Evolutionary conservation across 2,113 vertebrate genomes (phyloP).

Genomic region (Dunckerocampus dactyliophorus): DNA sequence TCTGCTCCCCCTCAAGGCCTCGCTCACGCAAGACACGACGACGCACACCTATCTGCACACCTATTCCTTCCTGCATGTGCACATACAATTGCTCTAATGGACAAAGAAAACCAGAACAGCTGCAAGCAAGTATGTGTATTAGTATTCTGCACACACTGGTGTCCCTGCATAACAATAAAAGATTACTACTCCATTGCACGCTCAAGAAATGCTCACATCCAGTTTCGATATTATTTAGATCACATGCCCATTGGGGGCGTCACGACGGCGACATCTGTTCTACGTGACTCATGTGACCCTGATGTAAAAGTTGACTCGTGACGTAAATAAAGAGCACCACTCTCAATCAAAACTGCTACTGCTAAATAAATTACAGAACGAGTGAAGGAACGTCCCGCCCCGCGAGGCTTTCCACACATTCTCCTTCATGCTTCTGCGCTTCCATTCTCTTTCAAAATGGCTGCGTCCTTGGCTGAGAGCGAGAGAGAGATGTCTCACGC

Average conservation of each 20-base stretch:
- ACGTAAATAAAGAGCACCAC: background rate
- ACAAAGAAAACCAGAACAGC: no score
- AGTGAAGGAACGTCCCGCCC: background rate
- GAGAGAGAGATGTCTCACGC: conserved; percentile 16
- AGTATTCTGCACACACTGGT: conserved; percentile 39
- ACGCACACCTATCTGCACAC: background rate
- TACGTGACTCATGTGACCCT: background rate
- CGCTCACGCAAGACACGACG: conserved; percentile 37
- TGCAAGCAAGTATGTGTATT: conserved; percentile 22
- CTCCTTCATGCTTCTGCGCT: conserved; percentile 30
- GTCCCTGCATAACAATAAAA: conserved; percentile 34
- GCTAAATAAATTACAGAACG: conserved; percentile 7
- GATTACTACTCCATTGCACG: conserved; percentile 20
- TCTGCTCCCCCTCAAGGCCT: conserved; percentile 55
- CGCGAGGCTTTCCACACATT: conserved; percentile 7
- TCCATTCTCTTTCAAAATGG: conserved; percentile 35
- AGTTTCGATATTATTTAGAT: no score
- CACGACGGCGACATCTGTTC: background rate
- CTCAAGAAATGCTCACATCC: background rate
- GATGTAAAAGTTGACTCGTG: conserved; percentile 23
- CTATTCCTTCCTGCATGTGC: background rate
- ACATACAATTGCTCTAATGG: conserved; percentile 2
- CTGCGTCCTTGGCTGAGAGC: conserved; percentile 41
- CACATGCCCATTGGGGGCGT: no score
- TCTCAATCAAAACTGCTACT: background rate